Evolutionary conservation across 2,888 invertebrate genomes (phyloP), one percentile per base, ranked within the genome.

Genomic region (Dynastes tityus): DNA sequence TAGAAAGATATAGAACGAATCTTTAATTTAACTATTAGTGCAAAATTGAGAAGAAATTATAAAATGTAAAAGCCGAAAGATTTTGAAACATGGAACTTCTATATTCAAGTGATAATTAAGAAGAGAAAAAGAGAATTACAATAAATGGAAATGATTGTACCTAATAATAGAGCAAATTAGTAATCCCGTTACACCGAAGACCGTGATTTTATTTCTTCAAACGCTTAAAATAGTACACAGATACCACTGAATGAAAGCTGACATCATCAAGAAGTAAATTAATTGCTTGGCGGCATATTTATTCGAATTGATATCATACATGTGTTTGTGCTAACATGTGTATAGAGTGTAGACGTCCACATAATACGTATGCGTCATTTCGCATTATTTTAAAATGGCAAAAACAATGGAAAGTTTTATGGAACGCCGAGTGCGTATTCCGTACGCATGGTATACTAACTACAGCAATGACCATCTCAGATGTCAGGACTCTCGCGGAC

Each of bases 371-470:
- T 58, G 71, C 29, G 51, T 68, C 51, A 68, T 68, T 51, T 9
- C 5, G 45, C 9, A 45, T n/a, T 40, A 53, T 51, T 68, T 58
- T 51, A 27, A 11, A 63, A 45, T 22, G 32, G 61, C 63, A 29
- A 74, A 29, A 74, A 74, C 73, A 74, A 74, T 74, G 73, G 73
- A 74, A 74, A 63, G 45, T 74, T 74, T 74, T 74, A 40, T 1
- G 32, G 55, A 71, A 55, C 8, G 8, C 8, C 11, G 45, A 11
- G 8, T 45, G 45, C 11, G 45, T 8, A 8, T 45, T 2, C 2
- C 8, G 8, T 45, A 45, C 45, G 45, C 45, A 45, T 45, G 8
- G 32, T 37, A 37, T 4, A 5, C 32, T 5, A 37, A 37, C 0
- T 37, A 37, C 32, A 37, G 32, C 32, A 37, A 37, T 37, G 2